Percentiles rank a stretch among this genome's conserved stretches.
These are phyloP conservation scores for Cotesia vestalis DNA, from an alignment of 1,140 invertebrate species.

Conservation along the genomic window DNA sequence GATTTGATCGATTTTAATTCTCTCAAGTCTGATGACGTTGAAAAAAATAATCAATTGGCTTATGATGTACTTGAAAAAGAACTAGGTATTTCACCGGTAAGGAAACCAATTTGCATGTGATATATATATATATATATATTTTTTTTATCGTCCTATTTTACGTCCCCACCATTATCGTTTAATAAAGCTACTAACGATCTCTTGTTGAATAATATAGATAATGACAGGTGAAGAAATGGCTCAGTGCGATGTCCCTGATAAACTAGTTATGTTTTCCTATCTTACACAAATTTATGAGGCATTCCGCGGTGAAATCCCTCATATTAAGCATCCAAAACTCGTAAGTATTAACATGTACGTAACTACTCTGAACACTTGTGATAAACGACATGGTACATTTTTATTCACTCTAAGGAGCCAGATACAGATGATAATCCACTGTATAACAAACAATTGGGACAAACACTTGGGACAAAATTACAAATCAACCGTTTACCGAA, in stretches of 20 bases:
- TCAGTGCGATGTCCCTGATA: constrained; percentile 76
- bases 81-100: constrained; percentile 78
- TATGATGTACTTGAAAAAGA: constrained; percentile 85
- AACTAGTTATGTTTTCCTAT: constrained; percentile 82
- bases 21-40: constrained; percentile 72
- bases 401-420: constrained; percentile 50
- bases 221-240: constrained; percentile 86
- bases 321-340: constrained; percentile 80
- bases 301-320: constrained; percentile 84
- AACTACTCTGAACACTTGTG: neutral
- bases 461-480: constrained; percentile 59
- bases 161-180: constrained; percentile 19
- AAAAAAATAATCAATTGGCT: constrained; percentile 81
- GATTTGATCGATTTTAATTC: constrained; percentile 81
- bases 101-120: constrained; percentile 27
- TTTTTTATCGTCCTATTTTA: constrained; percentile 11
- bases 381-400: neutral
- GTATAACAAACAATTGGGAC: constrained; percentile 58
- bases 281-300: constrained; percentile 87
- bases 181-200: constrained; percentile 27
- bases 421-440: constrained; percentile 56
- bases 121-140: neutral
- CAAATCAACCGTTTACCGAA: constrained; percentile 57
- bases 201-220: constrained; percentile 60
- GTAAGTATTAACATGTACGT: constrained; percentile 60